Evolutionary conservation across 1,140 invertebrate species (phyloP), one percentile per base, ranked within the genome.

Genomic region (Heliconius melpomene): DNA sequence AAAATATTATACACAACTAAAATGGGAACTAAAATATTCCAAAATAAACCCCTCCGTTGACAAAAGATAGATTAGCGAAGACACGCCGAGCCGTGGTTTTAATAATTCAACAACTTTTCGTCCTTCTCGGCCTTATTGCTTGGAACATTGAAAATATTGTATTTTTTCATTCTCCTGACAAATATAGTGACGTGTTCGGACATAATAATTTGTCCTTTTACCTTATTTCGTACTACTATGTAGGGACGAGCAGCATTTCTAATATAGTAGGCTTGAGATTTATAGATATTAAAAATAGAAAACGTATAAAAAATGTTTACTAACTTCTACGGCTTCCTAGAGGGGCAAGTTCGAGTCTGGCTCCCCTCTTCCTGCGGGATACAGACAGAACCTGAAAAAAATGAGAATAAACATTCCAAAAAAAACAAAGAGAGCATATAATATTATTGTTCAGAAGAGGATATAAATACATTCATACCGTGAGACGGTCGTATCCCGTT

Each of bases 51-150:
- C 79, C 82, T 20, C n/a, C 7, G 82, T 84, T 85, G 84, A 90
- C 89, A 91, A 87, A 89, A 91, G 88, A 88, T 84, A 89, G 88
- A 89, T 91, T 91, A 91, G 86, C 77, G 83, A 83, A 84, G 84
- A 89, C 85, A 85, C 79, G 82, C 76, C 82, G 83, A 79, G 75
- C 76, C 84, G 86, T 87, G 85, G 83, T 82, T 89, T 89, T 86
- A 88, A 89, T 89, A 89, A 90, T 90, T 90, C 87, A 90, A 86
- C 81, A 87, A 87, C 20, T 23, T 36, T 36, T 23, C 20, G 54
- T 23, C 54, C 73, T 57, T 29, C 40, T 77, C 7, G 3, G 7
- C 54, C 54, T 57, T 57, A 57, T 57, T 57, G n/a, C 20, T 57
- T 0, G 54, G 54, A 57, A 57, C 54, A 57, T 57, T 57, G 54